Conservation (phyloP, 2,888 invertebrate species). For the Apodemia hepburni region DNA sequence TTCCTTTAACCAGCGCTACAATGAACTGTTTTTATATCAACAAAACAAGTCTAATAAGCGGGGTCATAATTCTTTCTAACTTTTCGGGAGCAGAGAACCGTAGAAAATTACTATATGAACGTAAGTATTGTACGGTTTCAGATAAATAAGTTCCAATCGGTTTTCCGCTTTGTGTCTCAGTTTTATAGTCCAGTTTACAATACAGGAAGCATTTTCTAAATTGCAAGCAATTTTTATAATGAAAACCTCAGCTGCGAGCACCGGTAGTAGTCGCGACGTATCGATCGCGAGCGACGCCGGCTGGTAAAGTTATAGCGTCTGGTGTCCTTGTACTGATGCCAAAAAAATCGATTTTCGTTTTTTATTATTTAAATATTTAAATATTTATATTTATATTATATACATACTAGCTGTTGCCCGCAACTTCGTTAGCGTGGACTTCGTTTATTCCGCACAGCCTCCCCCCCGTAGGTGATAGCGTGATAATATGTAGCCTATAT, state of each 20-base stretch:
- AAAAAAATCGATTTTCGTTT: not conserved
- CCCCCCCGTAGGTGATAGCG: too few relatives aligned
- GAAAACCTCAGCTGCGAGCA: constrained; percentile 27
- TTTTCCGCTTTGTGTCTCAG: not conserved
- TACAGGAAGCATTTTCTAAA: constrained; percentile 20
- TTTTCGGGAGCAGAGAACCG: not conserved
- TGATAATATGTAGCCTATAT: too few relatives aligned
- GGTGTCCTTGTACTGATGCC: not conserved
- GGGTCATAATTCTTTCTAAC: constrained; percentile 3
- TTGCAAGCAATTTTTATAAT: constrained; percentile 34
- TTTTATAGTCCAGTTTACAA: constrained; percentile 17
- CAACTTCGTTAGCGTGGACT: too few relatives aligned
- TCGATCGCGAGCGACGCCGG: constrained; percentile 39
- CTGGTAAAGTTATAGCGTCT: constrained; percentile 21
- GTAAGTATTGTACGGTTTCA: not conserved
- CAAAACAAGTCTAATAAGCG: constrained; percentile 8
- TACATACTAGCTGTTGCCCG: too few relatives aligned
- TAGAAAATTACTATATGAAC: constrained; percentile 4
- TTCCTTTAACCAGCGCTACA: not conserved
- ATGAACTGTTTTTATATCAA: not conserved
- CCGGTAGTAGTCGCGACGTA: constrained; percentile 38
- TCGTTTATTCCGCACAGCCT: too few relatives aligned
- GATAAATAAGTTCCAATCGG: constrained; percentile 11
- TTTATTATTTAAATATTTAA: too few relatives aligned
- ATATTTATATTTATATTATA: too few relatives aligned